Base-by-base conservation (phyloP, 1,140 invertebrate species). In the Pseudomyrmex gracilis region DNA sequence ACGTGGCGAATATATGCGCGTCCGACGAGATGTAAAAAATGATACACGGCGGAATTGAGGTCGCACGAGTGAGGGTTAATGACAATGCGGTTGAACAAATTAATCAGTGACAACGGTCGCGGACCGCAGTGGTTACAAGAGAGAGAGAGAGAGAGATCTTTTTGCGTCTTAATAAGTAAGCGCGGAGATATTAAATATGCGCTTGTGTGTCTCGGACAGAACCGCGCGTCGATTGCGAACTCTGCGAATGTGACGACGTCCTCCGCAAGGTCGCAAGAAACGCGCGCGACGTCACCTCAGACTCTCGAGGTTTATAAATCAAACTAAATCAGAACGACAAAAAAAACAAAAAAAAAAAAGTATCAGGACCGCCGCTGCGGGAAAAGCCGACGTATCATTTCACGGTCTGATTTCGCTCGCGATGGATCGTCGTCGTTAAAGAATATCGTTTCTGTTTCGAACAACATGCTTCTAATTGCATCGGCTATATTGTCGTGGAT, bases 1-100 rank as follows among this genome's bases (percentile, higher is more conserved):
- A 85, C 70, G 77, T 22, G 85, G 71, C 85, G 49, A 86, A 71
- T 76, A 34, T 34, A 34, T 34, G 34, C 34, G 49, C 43, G 68
- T 10, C 57, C 7, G 34, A 7, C 34, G 47, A 70, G 85, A 71
- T 43, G 57, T 34, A 61, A 82, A 85, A 87, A 87, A 87, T 70
- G 34, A 68, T 76, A 66, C 43, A 45, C 8, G 20, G 20, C 17
- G 58, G 70, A 82, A 82, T 74, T 73, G 80, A 78, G 80, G 85
- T 66, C 86, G 55, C 55, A 58, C 51, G 34, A 24, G 51, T 49
- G 17, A 34, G 34, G 5, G 5, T 34, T 49, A 55, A 71, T 68
- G 49, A 57, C 45, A 24, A 53, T 49, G 51, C 63, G 53, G 20
- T 22, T 0, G 53, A 58, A 24, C 66, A 34, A 34, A 60, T 80